Base-by-base conservation (phyloP, 2,797 vertebrate genomes). In the Kryptolebias ocellatus region DNA sequence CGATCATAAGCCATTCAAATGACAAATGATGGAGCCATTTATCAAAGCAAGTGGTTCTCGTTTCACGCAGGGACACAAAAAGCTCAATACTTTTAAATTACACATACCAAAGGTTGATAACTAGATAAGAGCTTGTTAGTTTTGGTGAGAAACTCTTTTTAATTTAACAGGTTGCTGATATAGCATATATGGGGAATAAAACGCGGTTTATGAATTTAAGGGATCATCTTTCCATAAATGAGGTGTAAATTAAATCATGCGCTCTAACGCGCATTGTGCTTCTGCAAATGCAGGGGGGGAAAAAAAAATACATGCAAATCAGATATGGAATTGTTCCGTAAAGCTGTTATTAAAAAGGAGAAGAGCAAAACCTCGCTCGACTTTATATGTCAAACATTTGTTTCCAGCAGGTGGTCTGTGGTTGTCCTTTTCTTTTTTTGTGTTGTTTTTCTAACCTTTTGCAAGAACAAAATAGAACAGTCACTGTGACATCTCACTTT, bases 1-100 rank as follows among this genome's bases (percentile, higher is more conserved):
- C 83, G 53, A 87, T 88, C 86, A 86, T 74, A 66, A 86, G 75
- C 82, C 84, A 83, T 89, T 82, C 73, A 76, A 67, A 73, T 85
- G 80, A 85, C 79, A 87, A 88, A 88, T 64, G 63, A 81, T 63
- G n/a, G 62, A 68, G 71, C 63, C 81, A 87, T 91, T 81, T 64
- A 85, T 92, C 88, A 88, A 73, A 84, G 67, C 64, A 17, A 14
- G 20, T n/a, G 44, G 63, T 74, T 67, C 45, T 44, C 42, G 57
- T 54, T 76, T 69, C 62, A 74, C 46, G 4, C 59, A 42, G 66
- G 58, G 49, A 81, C 80, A 72, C 2, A 46, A 60, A 67, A 71
- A 51, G 64, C 81, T 71, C 67, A 70, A 60, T 67, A 72, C 80
- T 80, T 76, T 64, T 64, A 72, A 80, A 80, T 81, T 74, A 76